Base-by-base conservation (phyloP, 2,888 invertebrate species). In the Cataglyphis albicans region DNA sequence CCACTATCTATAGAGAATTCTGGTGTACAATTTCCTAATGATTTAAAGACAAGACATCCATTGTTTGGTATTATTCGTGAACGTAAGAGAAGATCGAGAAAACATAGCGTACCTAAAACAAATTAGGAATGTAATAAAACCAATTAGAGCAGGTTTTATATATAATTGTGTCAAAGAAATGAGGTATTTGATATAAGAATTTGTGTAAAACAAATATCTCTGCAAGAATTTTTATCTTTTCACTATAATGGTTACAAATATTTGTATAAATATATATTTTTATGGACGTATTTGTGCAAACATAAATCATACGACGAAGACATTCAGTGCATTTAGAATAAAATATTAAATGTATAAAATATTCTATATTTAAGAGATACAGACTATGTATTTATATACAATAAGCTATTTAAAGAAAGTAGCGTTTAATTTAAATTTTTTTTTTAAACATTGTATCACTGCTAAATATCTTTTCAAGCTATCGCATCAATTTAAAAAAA, bases 21-120 rank as follows among this genome's bases (percentile, higher is more conserved):
- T 4, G 64, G 81, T n/a, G 90, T 93, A 6, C 91, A 91, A 1
- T 92, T 92, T 29, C 93, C 93, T 21, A 82, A 86, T 38, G 90
- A 91, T 81, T 84, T 93, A 29, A 92, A 89, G 89, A 73, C 74
- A n/a, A 87, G 93, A 1, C 90, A 93, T 84, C 92, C 92, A n/a
- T 76, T 91, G 38, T 88, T 92, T 9, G 90, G 92, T 57, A 84
- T 88, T 38, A 81, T 32, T 75, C 73, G 63, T 7, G 67, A 89
- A 68, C 83, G 75, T 72, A 87, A 88, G 38, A 86, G 65, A 18
- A 67, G 35, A 68, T 67, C 57, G 67, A 84, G 82, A 59, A 84
- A 78, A 59, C 68, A 0, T 41, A 32, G 9, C 12, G 72, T 72
- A 5, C 0, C 29, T 4, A 76, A 25, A 44, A 4, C 5, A 21